These are phyloP conservation scores for Augochlora pura DNA, from an alignment of 1,140 invertebrate species.

Conservation along the genomic window DNA sequence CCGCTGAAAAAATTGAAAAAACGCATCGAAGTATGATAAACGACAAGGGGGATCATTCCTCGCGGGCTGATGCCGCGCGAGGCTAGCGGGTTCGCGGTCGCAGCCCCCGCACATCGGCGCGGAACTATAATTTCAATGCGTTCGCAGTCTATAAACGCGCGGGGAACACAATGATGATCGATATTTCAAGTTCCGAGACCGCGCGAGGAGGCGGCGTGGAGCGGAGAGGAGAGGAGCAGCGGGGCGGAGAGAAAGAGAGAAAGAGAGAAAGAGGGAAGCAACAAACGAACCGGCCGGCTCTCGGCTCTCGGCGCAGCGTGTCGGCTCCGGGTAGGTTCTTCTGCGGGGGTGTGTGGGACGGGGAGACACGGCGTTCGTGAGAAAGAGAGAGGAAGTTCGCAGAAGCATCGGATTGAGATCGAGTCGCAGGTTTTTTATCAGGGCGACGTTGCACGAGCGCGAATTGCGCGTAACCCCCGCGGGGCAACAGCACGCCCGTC, in stretches of 20 bases:
- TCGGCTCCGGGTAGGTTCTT: not conserved
- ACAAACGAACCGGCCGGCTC: not conserved
- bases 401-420: slow-evolving; percentile 73
- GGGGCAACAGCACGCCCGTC: slow-evolving; percentile 77
- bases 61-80: not conserved
- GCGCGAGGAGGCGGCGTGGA: not conserved
- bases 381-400: slow-evolving; percentile 36
- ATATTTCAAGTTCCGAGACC: slow-evolving; percentile 36
- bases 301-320: not conserved
- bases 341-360: not conserved
- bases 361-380: not conserved
- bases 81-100: not conserved
- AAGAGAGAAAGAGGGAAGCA: not conserved
- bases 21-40: too few species aligned
- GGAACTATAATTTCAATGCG: slow-evolving; percentile 22
- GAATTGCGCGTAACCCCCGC: slow-evolving; percentile 79
- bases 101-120: not conserved
- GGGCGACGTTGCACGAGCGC: slow-evolving; percentile 73
- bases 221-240: not conserved
- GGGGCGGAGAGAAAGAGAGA: not conserved
- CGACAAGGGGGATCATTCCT: not conserved
- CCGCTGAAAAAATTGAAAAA: too few species aligned
- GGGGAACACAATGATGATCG: slow-evolving; percentile 47
- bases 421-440: slow-evolving; percentile 75
- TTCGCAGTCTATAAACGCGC: slow-evolving; percentile 38